Percentiles rank a stretch among this genome's conserved stretches.
Evolutionary conservation across 1,140 invertebrate genomes (phyloP).

Genomic region (Colletes latitarsis): DNA sequence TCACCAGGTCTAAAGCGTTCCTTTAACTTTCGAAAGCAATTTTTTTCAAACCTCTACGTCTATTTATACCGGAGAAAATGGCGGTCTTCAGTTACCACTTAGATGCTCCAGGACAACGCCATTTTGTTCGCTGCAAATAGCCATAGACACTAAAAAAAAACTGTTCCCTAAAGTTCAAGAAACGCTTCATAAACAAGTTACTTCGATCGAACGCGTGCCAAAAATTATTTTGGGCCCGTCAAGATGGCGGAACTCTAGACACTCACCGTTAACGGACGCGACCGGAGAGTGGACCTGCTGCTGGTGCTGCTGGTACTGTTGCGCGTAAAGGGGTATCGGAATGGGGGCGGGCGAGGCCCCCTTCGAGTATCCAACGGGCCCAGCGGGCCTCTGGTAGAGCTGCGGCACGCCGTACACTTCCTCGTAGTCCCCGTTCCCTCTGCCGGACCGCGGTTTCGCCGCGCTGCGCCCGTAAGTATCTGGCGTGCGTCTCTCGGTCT

Average conservation of each 20-base stretch:
- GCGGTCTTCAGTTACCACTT: too few relatives aligned
- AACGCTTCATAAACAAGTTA: too few relatives aligned
- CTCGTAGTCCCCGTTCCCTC: constrained; percentile 87
- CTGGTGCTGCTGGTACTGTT: constrained; percentile 63
- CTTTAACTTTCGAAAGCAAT: too few relatives aligned
- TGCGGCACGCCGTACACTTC: constrained; percentile 85
- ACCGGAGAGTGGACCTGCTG: constrained; percentile 62
- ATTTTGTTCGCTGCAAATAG: too few relatives aligned
- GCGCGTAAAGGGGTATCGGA: constrained; percentile 69
- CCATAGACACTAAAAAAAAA: too few relatives aligned
- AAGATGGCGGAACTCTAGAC: neutral
- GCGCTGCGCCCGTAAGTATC: constrained; percentile 89
- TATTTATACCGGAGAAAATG: too few relatives aligned
- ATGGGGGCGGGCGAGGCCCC: constrained; percentile 71
- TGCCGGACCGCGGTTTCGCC: constrained; percentile 70
- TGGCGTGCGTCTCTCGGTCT: constrained; percentile 87
- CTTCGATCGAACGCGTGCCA: too few relatives aligned
- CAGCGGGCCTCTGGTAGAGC: constrained; percentile 81
- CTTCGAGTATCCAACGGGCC: constrained; percentile 79
- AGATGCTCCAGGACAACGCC: too few relatives aligned
- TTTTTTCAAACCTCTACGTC: too few relatives aligned
- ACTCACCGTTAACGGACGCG: constrained; percentile 54
- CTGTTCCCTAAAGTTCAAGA: too few relatives aligned
- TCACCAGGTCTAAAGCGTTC: too few relatives aligned
- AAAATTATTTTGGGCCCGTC: too few relatives aligned